Conservation (phyloP, 2,797 vertebrate species). For the Euthynnus affinis region DNA sequence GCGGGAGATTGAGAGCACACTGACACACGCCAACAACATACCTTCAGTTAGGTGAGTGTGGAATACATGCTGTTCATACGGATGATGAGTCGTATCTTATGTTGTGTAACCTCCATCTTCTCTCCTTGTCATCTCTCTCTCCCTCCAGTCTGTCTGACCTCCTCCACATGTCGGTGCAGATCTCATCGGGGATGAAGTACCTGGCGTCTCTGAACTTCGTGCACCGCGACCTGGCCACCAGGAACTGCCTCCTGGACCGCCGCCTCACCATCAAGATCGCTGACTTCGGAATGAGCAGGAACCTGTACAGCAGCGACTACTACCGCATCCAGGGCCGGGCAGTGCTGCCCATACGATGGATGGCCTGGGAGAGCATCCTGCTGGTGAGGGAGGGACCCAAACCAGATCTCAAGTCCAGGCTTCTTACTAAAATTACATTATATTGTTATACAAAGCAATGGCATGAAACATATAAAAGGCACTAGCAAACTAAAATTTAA, state of each 20-base stretch:
- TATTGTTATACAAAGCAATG: background rate
- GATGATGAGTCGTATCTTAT: background rate
- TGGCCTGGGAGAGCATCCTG: constrained; percentile 99
- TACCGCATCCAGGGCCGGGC: constrained; percentile 97
- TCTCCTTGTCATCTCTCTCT: background rate
- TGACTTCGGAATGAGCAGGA: constrained; percentile 98
- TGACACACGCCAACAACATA: constrained; percentile 86
- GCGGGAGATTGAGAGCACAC: constrained; percentile 88
- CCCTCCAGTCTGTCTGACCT: constrained; percentile 80
- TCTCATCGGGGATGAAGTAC: constrained; percentile 97
- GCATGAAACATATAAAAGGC: too few species aligned
- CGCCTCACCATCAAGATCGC: constrained; percentile 97
- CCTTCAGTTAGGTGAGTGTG: constrained; percentile 84
- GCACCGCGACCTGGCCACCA: constrained; percentile 95
- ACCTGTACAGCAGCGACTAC: constrained; percentile 98
- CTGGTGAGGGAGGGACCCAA: constrained; percentile 84
- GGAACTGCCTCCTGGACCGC: constrained; percentile 96
- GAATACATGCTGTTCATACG: rapidly evolving
- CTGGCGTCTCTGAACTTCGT: constrained; percentile 97
- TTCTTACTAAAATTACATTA: too few species aligned
- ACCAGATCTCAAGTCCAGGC: background rate
- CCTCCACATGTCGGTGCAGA: constrained; percentile 94
- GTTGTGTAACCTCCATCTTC: background rate
- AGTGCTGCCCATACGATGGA: constrained; percentile 97
- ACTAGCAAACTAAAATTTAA: too few species aligned